These are phyloP conservation scores for Ameiurus melas DNA, from an alignment of 2,113 vertebrate genomes.

Conservation along the genomic window DNA sequence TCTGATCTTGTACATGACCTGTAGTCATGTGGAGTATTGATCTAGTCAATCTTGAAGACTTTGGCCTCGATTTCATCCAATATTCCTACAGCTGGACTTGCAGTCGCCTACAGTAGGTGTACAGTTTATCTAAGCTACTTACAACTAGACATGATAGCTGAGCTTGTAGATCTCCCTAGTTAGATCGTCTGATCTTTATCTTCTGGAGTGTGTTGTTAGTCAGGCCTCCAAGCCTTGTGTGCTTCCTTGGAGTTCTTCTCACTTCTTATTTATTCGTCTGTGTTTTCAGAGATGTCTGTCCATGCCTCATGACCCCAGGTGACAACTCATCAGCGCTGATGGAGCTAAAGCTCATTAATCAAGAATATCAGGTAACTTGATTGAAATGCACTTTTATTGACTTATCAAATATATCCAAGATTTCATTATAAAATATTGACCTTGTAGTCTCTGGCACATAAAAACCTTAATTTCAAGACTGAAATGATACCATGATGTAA, in stretches of 20 bases:
- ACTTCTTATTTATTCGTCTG: not conserved
- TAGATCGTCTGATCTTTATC: not conserved
- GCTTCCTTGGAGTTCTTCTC: not conserved
- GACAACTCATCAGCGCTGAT: conserved; percentile 74
- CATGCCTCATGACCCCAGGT: conserved; percentile 73
- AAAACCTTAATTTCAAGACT: not conserved
- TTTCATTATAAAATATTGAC: not conserved
- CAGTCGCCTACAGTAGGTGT: not conserved
- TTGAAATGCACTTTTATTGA: not conserved
- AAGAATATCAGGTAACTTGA: conserved; percentile 79
- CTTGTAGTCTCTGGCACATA: not conserved
- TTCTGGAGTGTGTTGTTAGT: not conserved
- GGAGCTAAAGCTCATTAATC: conserved; percentile 78
- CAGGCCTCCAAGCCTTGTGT: not conserved
- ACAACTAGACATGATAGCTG: not conserved
- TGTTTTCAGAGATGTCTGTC: conserved; percentile 74
- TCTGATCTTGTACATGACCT: not conserved
- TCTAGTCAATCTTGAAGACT: not conserved
- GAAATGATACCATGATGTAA: not conserved
- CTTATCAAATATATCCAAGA: not conserved
- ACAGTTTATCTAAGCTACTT: not conserved
- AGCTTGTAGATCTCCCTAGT: not conserved
- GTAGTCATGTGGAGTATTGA: not conserved
- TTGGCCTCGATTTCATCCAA: not conserved
- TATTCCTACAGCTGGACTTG: not conserved